Evolutionary conservation across 2,113 vertebrate genomes (phyloP).

Genomic region (Labeo catla): DNA sequence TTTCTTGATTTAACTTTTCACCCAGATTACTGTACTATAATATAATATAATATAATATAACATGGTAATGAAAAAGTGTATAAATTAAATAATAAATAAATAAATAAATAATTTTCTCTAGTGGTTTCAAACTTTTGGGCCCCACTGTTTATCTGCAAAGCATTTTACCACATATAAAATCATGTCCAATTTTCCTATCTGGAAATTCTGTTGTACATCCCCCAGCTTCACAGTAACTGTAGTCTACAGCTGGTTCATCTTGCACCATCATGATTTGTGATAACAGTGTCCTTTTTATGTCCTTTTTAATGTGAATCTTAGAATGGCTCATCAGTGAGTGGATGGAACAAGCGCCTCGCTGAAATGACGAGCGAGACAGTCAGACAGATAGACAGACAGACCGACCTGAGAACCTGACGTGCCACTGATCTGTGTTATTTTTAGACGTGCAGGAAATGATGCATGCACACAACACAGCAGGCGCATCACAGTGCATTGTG

Average conservation of each 20-base stretch:
- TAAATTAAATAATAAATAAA: too few species aligned
- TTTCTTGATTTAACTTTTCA: background rate
- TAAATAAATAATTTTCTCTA: background rate
- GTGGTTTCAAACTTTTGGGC: background rate
- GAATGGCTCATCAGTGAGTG: conserved; percentile 8
- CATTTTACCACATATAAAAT: background rate
- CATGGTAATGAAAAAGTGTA: background rate
- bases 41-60: background rate
- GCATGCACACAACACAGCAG: conserved; percentile 17
- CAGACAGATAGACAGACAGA: conserved; percentile 9
- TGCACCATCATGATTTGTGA: conserved; percentile 7
- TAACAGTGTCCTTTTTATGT: background rate
- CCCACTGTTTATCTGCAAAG: background rate
- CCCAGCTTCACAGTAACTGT: background rate
- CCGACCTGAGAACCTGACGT: conserved; percentile 23
- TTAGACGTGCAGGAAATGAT: conserved; percentile 56
- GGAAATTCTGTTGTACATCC: background rate
- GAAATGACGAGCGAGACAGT: background rate
- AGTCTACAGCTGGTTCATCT: background rate
- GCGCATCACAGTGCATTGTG: background rate
- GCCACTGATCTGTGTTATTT: conserved; percentile 53
- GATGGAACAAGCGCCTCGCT: conserved; percentile 18
- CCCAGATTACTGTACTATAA: background rate
- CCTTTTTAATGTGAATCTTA: background rate
- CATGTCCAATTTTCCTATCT: background rate